Base-by-base conservation (phyloP, 2,113 vertebrate species). In the Cebidichthys violaceus region DNA sequence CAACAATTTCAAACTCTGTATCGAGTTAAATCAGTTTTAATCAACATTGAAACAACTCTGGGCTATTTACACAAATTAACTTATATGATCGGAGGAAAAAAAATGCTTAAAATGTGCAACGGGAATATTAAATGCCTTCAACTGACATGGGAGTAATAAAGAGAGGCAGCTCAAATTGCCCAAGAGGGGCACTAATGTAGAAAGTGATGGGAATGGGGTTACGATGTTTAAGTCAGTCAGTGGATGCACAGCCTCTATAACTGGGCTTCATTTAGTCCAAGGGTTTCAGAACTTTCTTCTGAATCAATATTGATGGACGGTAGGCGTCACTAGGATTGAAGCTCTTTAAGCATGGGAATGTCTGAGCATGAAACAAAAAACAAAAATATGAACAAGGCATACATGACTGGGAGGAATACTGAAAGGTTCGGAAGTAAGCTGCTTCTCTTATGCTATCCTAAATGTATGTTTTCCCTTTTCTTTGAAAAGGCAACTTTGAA, bases 221-320 rank as follows among this genome's bases (percentile, higher is more conserved):
- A 71, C 85, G 76, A 89, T 88, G 75, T 82, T 86, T 85, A 74
- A 88, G 83, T 87, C 87, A 83, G 70, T 84, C 68, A 79, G 85
- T 78, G 89, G 86, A 91, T 90, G 87, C 82, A 82, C 77, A 78
- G 89, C 87, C 41, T 87, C 87, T 86, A 92, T 93, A 90, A 92
- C 83, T 81, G 52, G 68, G 79, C 77, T 88, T 89, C 86, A 90
- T 92, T 92, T 91, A 90, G 89, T 92, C 87, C 77, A 81, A 75
- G 83, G 70, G 75, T 88, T 83, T 66, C 33, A 55, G 75, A 86
- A 83, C 75, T 86, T 27, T 82, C 77, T 73, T 47, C 76, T 41
- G 75, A 91, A 93, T 93, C 81, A 90, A 89, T 91, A 93, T 73
- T 90, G 92, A 94, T 90, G 83, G 88, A 87, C 87, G 70, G 84